Percentiles rank a stretch among this genome's conserved stretches.
phyloP scores from a whole-genome alignment of 2,888 invertebrate genomes.

The Lymantria dispar region DNA sequence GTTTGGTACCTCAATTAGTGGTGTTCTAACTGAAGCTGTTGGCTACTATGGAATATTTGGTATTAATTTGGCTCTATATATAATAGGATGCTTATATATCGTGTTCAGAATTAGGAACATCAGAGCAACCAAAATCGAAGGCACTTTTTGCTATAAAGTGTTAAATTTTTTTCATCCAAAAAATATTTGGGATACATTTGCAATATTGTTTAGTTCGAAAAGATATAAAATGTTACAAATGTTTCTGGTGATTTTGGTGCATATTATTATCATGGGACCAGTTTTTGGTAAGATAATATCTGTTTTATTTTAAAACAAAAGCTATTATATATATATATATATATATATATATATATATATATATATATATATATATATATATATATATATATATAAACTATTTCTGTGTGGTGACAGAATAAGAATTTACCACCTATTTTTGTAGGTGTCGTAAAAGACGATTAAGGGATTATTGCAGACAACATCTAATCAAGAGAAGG shows the following conservation, averaged over 20 bases:
- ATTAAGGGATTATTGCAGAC: too few species aligned
- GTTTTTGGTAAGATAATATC: slow-evolving; percentile 57
- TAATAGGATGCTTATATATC: slow-evolving; percentile 60
- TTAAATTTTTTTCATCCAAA: slow-evolving; percentile 58
- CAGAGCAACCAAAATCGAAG: slow-evolving; percentile 46
- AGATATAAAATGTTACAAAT: slow-evolving; percentile 51
- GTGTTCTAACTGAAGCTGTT: slow-evolving; percentile 66
- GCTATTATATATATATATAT: too few species aligned
- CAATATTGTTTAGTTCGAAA: slow-evolving; percentile 54
- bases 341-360: too few species aligned
- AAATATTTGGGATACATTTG: slow-evolving; percentile 67
- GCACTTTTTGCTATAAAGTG: slow-evolving; percentile 45
- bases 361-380: too few species aligned
- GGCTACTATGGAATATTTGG: slow-evolving; percentile 74
- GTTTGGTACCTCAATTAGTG: slow-evolving; percentile 76
- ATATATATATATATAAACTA: too few species aligned
- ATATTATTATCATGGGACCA: slow-evolving; percentile 70
- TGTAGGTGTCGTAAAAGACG: too few species aligned
- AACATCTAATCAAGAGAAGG: too few species aligned
- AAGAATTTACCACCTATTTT: too few species aligned
- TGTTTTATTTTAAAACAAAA: neutral
- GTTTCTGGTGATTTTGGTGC: slow-evolving; percentile 61
- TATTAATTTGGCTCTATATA: slow-evolving; percentile 52
- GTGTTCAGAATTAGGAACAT: slow-evolving; percentile 62
- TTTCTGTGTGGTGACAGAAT: too few species aligned